A percentile compares a stretch with the other conserved stretches of the same genome.
These are phyloP conservation scores for Pteronotus mesoamericanus DNA, from an alignment of 2,797 vertebrate genomes.

Conservation along the genomic window DNA sequence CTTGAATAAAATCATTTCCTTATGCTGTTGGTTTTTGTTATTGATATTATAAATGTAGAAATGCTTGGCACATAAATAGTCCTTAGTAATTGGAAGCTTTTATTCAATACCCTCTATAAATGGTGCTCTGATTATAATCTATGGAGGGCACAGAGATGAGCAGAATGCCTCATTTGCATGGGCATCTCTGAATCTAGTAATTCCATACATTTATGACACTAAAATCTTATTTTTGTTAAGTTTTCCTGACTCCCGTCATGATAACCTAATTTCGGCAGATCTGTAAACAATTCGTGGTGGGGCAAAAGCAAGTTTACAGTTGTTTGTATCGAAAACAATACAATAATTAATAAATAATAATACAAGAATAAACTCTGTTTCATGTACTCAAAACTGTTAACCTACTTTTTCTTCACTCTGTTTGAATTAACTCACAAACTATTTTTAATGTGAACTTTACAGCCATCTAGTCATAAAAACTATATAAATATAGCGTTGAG, in stretches of 20 bases:
- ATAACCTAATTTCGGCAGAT: background rate
- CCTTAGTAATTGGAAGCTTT: background rate
- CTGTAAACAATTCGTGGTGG: background rate
- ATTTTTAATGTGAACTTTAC: background rate
- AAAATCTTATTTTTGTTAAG: constrained; percentile 30
- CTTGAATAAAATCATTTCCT: background rate
- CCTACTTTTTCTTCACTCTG: background rate
- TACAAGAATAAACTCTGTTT: background rate
- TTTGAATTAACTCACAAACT: background rate
- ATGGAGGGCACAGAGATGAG: background rate
- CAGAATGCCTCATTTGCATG: background rate
- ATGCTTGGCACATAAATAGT: background rate
- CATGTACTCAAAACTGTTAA: background rate
- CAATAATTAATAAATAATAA: background rate
- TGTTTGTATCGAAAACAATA: background rate
- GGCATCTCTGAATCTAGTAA: background rate
- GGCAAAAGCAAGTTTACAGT: background rate
- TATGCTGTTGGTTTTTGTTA: background rate
- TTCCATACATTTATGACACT: background rate
- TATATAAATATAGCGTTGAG: background rate
- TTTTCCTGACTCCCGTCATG: background rate
- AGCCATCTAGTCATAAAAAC: constrained; percentile 5
- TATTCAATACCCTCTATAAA: background rate
- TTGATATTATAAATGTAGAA: background rate
- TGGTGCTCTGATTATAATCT: background rate